Base-by-base conservation (phyloP, 2,113 vertebrate genomes). In the Nothobranchius kuhntae region DNA sequence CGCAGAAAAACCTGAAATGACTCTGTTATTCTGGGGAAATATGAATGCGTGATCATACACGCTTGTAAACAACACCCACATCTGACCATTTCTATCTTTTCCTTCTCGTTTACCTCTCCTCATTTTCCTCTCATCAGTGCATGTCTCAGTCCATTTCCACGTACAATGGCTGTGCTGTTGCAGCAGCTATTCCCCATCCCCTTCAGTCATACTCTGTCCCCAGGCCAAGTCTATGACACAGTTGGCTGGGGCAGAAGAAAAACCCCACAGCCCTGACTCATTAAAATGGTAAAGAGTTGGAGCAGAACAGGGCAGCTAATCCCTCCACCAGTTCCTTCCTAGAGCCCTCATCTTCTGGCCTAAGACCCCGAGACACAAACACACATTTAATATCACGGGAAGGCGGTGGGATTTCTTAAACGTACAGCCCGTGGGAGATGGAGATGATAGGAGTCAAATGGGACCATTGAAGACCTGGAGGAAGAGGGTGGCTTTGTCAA, bases 171-270 rank as follows among this genome's bases (percentile, higher is more conserved):
- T 56, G 13, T 45, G 81, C 83, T 65, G 51, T 91, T 76, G 53
- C 86, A 92, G 53, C 86, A 92, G 78, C 76, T 88, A 82, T 89
- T 81, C 72, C 57, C 69, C 82, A 82, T 85, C 89, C 57, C 80
- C 73, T 46, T 0, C 85, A 45, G 84, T 75, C 51, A 0, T 3
- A 63, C 69, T 87, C 67, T 87, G 86, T 83, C 92, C 87, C 90
- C 65, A 86, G 81, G 78, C 82, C 83, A 79, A 82, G 76, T 73
- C 82, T 85, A 45, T 90, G 86, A 87, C 58, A 79, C 53, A 80
- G 91, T 75, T 69, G 92, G 91, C 87, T 90, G 92, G 80, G 86
- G 86, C 87, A 81, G 93, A 93, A 92, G 90, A 93, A 93, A 93
- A 82, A 79, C 90, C 90, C 71, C 52, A 47, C 69, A 71, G 78